These are phyloP conservation scores for Conomelus anceps DNA, from an alignment of 2,888 invertebrate genomes.

Conservation along the genomic window DNA sequence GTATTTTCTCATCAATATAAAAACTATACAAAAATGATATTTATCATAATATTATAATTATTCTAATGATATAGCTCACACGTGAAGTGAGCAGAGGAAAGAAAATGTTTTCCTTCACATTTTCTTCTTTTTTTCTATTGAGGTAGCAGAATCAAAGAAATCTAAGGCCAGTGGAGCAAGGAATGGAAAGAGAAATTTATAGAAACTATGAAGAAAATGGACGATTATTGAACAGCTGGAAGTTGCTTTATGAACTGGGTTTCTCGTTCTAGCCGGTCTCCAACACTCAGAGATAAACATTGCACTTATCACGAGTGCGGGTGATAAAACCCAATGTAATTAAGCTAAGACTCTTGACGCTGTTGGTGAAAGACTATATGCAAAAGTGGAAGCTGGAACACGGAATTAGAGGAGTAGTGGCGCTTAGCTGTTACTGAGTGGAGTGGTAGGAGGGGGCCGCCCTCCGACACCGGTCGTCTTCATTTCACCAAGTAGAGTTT, in stretches of 20 bases:
- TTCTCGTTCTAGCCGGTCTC: neutral
- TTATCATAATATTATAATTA: too few relatives aligned
- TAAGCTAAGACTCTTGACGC: neutral
- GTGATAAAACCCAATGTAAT: neutral
- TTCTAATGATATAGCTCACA: neutral
- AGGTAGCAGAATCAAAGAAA: neutral
- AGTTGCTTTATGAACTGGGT: neutral
- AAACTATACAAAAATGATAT: too few relatives aligned
- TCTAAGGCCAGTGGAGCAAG: neutral
- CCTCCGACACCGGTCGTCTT: neutral
- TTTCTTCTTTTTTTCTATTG: neutral
- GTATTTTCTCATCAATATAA: too few relatives aligned
- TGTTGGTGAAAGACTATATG: neutral
- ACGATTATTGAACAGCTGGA: neutral
- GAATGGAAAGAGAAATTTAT: neutral
- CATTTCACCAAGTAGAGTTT: neutral
- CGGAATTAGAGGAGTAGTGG: neutral
- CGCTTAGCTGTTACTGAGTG: too few relatives aligned
- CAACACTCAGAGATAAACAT: neutral
- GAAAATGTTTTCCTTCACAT: too few relatives aligned
- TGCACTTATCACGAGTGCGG: neutral
- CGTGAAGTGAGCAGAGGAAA: too few relatives aligned
- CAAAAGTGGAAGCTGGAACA: neutral
- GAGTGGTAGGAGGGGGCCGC: neutral
- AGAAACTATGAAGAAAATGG: neutral